Conservation (phyloP, 2,888 invertebrate species). For the Drosophila suboccidentalis region DNA sequence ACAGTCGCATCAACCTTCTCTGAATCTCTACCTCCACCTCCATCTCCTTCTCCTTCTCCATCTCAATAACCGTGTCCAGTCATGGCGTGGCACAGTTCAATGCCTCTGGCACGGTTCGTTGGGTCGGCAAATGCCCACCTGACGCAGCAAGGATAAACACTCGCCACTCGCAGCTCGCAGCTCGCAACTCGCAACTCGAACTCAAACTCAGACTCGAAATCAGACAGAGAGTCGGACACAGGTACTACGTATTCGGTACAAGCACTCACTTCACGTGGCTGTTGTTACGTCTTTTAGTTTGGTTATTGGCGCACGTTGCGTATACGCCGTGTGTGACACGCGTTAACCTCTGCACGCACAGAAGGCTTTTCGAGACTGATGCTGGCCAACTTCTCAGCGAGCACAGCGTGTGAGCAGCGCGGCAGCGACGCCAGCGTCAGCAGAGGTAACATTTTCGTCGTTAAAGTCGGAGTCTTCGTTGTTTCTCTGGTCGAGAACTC, state of each 20-base stretch:
- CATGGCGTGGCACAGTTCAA: slow-evolving; percentile 70
- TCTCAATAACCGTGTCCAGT: slow-evolving; percentile 46
- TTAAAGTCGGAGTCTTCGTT: slow-evolving; percentile 18
- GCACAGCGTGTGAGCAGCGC: slow-evolving; percentile 44
- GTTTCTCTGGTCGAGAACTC: slow-evolving; percentile 32
- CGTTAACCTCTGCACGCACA: slow-evolving; percentile 78
- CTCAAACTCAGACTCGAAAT: slow-evolving; percentile 12
- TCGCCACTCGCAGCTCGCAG: slow-evolving; percentile 7
- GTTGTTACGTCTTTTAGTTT: slow-evolving; percentile 52
- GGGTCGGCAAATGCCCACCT: slow-evolving; percentile 58
- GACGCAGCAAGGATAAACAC: slow-evolving; percentile 50
- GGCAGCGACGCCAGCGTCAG: slow-evolving; percentile 30
- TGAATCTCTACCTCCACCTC: too few relatives aligned
- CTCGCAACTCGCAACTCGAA: slow-evolving; percentile 12
- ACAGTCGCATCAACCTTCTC: slow-evolving; percentile 1
- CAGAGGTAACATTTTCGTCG: slow-evolving; percentile 35
- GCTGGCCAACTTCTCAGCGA: slow-evolving; percentile 46
- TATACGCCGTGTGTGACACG: slow-evolving; percentile 72
- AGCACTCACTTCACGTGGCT: slow-evolving; percentile 54
- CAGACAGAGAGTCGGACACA: slow-evolving; percentile 5
- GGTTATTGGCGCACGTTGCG: slow-evolving; percentile 56
- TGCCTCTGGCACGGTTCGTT: slow-evolving; percentile 72
- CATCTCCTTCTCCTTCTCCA: not conserved
- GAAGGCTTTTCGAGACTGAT: slow-evolving; percentile 79
- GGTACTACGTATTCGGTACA: slow-evolving; percentile 15